phyloP scores from a whole-genome alignment of 2,113 vertebrate genomes.

The Catharus minimus region DNA sequence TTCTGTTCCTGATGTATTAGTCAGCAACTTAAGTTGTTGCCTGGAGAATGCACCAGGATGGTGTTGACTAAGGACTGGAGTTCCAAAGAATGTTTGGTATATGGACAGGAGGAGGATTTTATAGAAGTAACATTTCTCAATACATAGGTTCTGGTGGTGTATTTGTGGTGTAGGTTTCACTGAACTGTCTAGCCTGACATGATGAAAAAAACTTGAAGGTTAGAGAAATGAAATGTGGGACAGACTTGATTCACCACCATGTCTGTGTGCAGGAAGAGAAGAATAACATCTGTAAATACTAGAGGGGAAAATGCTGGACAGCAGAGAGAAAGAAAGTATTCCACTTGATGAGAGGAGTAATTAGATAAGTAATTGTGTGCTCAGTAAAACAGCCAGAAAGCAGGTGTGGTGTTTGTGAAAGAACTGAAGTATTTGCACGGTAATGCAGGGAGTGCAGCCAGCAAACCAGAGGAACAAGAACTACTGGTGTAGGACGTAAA shows the following conservation, averaged over 20 bases:
- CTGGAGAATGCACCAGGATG: neutral
- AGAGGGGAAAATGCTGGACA: neutral
- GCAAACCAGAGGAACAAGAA: conserved; percentile 55
- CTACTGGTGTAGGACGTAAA: conserved; percentile 5
- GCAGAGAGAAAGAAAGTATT: neutral
- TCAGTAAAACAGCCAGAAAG: neutral
- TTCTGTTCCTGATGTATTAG: neutral
- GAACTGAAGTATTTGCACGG: neutral
- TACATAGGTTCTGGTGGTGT: neutral
- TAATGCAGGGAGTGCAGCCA: conserved; percentile 5
- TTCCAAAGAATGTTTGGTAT: neutral
- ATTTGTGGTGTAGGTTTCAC: neutral
- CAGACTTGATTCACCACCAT: neutral
- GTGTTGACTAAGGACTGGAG: neutral
- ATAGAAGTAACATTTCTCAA: neutral
- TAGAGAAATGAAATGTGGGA: neutral
- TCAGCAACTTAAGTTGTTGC: neutral
- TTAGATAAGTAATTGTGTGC: conserved; percentile 41
- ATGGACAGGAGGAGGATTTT: neutral
- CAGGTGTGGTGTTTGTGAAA: conserved; percentile 30
- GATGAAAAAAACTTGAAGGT: neutral
- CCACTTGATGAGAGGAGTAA: neutral
- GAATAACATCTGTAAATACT: neutral
- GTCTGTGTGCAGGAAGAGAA: neutral
- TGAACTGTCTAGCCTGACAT: neutral